A percentile compares a stretch with the other conserved stretches of the same genome.
phyloP scores from a whole-genome alignment of 1,140 invertebrate genomes.

The Bombus turneri region DNA sequence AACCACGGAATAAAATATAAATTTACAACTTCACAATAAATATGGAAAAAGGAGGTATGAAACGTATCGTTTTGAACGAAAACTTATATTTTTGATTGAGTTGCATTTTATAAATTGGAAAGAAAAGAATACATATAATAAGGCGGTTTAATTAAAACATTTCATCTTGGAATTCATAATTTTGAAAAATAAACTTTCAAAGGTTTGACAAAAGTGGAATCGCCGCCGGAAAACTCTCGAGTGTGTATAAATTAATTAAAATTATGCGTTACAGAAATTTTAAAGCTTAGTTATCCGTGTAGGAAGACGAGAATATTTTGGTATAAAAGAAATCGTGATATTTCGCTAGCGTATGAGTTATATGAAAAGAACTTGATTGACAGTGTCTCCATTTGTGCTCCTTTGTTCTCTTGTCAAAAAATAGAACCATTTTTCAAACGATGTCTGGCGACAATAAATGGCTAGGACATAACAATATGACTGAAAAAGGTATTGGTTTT shows the following conservation, averaged over 20 bases:
- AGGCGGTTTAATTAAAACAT: background rate
- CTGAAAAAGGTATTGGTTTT: constrained; percentile 7
- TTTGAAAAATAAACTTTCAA: background rate
- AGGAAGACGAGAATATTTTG: background rate
- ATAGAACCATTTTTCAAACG: constrained; percentile 20
- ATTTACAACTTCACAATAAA: background rate
- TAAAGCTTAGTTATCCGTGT: background rate
- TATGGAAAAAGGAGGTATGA: background rate
- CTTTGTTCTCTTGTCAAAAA: constrained; percentile 1
- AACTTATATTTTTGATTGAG: background rate
- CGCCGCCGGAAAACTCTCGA: background rate
- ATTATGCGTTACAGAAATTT: background rate
- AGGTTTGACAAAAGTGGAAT: background rate
- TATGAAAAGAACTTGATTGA: constrained; percentile 23
- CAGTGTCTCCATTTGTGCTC: constrained; percentile 11
- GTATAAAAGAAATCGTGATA: background rate
- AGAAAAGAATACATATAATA: background rate
- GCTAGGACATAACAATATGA: constrained; percentile 2
- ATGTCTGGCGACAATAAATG: background rate
- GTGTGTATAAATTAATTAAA: background rate
- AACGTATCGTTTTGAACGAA: background rate
- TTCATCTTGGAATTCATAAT: background rate
- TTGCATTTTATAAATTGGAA: background rate
- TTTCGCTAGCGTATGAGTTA: background rate
- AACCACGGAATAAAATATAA: background rate